Evolutionary conservation across 2,888 invertebrate genomes (phyloP).

Genomic region (Drosophila affinis): DNA sequence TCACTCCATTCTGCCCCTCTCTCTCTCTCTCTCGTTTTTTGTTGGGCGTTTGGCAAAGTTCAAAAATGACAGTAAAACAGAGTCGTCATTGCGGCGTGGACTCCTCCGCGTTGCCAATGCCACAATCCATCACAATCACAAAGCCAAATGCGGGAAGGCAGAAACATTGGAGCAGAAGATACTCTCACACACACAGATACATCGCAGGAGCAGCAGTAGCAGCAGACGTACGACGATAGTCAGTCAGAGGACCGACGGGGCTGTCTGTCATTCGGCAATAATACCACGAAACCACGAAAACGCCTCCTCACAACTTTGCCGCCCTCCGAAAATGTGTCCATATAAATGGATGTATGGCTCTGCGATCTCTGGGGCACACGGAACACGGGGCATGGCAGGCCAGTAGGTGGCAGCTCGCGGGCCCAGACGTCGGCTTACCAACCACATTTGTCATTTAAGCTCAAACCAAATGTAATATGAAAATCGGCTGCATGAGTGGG

Average conservation of each 20-base stretch:
- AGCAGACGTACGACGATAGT: background rate
- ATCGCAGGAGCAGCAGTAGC: constrained; percentile 3
- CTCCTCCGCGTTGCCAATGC: constrained; percentile 51
- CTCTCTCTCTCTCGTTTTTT: background rate
- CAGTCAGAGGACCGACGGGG: constrained; percentile 17
- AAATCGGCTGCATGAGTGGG: constrained; percentile 69
- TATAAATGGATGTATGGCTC: constrained; percentile 5
- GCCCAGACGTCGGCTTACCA: constrained; percentile 72
- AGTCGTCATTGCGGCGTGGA: constrained; percentile 44
- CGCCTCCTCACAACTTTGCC: constrained; percentile 65
- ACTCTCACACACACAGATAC: constrained; percentile 7
- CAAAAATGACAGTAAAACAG: constrained; percentile 45
- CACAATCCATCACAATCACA: constrained; percentile 71
- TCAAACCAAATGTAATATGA: constrained; percentile 75
- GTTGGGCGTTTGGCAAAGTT: background rate
- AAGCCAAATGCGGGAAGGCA: constrained; percentile 64
- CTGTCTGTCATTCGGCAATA: constrained; percentile 65
- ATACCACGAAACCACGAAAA: constrained; percentile 65
- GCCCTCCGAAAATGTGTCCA: constrained; percentile 28
- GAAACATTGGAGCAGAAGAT: constrained; percentile 22
- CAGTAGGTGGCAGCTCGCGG: constrained; percentile 19
- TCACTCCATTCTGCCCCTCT: background rate
- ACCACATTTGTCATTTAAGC: constrained; percentile 78
- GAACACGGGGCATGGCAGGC: background rate
- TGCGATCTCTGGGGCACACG: background rate